Base-by-base conservation (phyloP, 2,888 invertebrate species). In the Scaptomyza polygonia region DNA sequence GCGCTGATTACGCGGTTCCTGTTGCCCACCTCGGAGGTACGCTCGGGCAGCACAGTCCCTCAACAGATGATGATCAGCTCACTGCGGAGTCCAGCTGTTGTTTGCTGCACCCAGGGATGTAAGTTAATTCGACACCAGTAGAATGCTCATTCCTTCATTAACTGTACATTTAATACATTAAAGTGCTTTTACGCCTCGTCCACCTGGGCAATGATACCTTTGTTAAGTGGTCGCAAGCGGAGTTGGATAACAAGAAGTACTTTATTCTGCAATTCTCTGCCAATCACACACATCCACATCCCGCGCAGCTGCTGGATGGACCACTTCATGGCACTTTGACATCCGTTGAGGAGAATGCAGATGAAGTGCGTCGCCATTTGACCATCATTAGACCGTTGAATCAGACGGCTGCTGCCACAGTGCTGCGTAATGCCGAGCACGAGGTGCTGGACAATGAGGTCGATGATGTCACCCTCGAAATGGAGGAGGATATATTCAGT, bases 81-180 rank as follows among this genome's bases (percentile, higher is more conserved):
- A 0, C 62, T 89, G 16, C 80, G 92, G 2, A 91, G 92, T 49
- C 88, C 88, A 6, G 88, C 91, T 9, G 88, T 91, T 0, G 84
- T 86, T 36, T 92, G 92, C 65, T 91, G 91, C 62, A 91, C 91
- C 0, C 92, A 92, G 78, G 92, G 92, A 55, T 77, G 92, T 92
- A 77, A 89, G 91, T 89, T 9, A 6, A 55, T 2, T 0, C 1
- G 0, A 0, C 30, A 4, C 25, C 1, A 25, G 25, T 9, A 8
- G 29, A 0, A 3, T 7, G 11, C 11, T 0, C 7, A 1, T 34
- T 4, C 1, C 1, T 21, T 25, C 7, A 21, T 12, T 4, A 7
- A 25, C 1, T 14, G 0, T n/a, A 34, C 4, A 14, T 25, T 14
- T 5, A 3, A 11, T 21, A 11, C 34, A 0, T 2, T 7, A 0